These are phyloP conservation scores for Anguilla pacifica DNA, from an alignment of 2,797 vertebrate genomes.

Conservation along the genomic window DNA sequence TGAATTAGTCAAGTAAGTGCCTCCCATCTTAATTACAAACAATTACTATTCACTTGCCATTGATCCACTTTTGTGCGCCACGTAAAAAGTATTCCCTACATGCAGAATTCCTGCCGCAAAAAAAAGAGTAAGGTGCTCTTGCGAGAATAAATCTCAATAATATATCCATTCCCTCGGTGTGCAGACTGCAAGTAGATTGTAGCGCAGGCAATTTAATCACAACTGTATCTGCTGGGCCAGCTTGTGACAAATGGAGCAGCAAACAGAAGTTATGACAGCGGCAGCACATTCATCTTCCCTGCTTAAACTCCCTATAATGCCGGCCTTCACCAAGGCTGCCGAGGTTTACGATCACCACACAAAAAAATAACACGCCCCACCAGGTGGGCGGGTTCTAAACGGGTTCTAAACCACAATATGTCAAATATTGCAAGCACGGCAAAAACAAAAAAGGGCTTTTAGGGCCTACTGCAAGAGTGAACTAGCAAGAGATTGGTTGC, in stretches of 20 bases:
- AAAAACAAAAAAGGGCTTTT: neutral
- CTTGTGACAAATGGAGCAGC: constrained; percentile 51
- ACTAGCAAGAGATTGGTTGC: neutral
- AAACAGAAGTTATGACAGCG: constrained; percentile 45
- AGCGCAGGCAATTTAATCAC: constrained; percentile 52
- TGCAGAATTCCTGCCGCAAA: constrained; percentile 33
- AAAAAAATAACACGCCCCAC: constrained; percentile 1
- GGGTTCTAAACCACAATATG: neutral
- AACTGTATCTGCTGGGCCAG: constrained; percentile 54
- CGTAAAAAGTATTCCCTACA: constrained; percentile 46
- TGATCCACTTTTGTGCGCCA: constrained; percentile 43
- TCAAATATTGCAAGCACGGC: neutral
- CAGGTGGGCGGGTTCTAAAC: neutral
- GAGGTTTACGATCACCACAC: constrained; percentile 47
- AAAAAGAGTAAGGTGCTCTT: constrained; percentile 28
- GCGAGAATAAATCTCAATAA: constrained; percentile 60
- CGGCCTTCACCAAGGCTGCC: constrained; percentile 37
- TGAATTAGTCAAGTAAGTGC: neutral
- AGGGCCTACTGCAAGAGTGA: neutral
- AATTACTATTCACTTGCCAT: constrained; percentile 17
- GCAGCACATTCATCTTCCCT: constrained; percentile 44
- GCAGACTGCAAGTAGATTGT: constrained; percentile 44
- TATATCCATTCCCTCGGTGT: constrained; percentile 43
- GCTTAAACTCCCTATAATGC: constrained; percentile 33
- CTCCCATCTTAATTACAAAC: constrained; percentile 4